Conservation (phyloP, 2,888 invertebrate species). For the Drosophila anomalata region DNA sequence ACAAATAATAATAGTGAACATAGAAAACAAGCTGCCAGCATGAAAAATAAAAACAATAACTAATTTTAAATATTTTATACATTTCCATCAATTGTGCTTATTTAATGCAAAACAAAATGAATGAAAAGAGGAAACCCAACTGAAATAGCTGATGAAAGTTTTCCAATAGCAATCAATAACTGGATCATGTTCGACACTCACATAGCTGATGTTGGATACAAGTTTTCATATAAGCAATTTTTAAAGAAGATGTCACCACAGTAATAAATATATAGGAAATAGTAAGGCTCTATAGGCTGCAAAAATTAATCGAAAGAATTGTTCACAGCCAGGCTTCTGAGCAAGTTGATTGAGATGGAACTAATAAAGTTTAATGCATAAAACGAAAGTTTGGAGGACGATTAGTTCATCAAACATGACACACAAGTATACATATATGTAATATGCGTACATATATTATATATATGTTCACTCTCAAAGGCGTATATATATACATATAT, state of each 20-base stretch:
- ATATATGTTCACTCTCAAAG: constrained; percentile 9
- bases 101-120: constrained; percentile 37
- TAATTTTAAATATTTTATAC: constrained; percentile 74
- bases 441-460: constrained; percentile 19
- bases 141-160: constrained; percentile 35
- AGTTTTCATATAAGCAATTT: constrained; percentile 67
- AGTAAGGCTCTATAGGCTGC: constrained; percentile 26
- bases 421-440: constrained; percentile 21
- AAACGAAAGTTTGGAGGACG: constrained; percentile 61
- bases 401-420: constrained; percentile 55
- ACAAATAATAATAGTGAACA: constrained; percentile 47
- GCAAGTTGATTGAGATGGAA: constrained; percentile 15
- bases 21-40: constrained; percentile 72
- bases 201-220: constrained; percentile 45
- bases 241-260: constrained; percentile 46
- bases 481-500: constrained; percentile 25
- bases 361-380: constrained; percentile 38
- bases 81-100: constrained; percentile 65
- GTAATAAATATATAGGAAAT: constrained; percentile 44
- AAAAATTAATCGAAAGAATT: constrained; percentile 33
- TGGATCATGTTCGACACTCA: constrained; percentile 44
- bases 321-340: constrained; percentile 24
- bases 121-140: constrained; percentile 19
- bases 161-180: constrained; percentile 51
- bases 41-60: constrained; percentile 72